Percentiles rank a stretch among this genome's conserved stretches.
Evolutionary conservation across 2,797 vertebrate species (phyloP).

Genomic region (Neostethus bicornis): DNA sequence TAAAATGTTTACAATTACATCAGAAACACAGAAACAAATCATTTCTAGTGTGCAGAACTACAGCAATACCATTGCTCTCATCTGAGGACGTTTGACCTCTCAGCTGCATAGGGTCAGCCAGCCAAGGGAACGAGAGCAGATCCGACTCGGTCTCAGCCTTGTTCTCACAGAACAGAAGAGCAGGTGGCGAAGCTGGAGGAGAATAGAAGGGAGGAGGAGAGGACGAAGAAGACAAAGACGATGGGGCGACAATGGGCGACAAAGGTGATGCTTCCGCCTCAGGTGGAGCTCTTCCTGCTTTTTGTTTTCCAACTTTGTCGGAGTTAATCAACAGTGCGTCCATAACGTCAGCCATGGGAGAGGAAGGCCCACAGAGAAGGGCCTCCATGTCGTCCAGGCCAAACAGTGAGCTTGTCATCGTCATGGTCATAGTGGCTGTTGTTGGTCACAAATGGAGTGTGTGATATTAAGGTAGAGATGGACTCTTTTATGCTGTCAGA

Average conservation of each 20-base stretch:
- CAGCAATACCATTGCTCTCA: constrained; percentile 76
- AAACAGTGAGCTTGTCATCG: constrained; percentile 91
- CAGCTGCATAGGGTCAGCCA: constrained; percentile 62
- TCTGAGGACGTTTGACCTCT: constrained; percentile 49
- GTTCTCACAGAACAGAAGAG: constrained; percentile 57
- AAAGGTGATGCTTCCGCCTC: constrained; percentile 54
- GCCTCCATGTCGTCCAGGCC: constrained; percentile 89
- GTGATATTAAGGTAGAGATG: constrained; percentile 42
- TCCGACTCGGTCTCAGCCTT: constrained; percentile 71
- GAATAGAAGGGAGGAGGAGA: constrained; percentile 72
- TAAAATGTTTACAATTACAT: not conserved
- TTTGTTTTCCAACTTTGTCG: constrained; percentile 60
- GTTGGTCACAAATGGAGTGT: constrained; percentile 70
- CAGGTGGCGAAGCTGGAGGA: constrained; percentile 69
- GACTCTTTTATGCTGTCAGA: constrained; percentile 79
- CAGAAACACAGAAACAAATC: not conserved
- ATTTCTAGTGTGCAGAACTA: not conserved
- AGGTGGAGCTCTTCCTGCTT: constrained; percentile 60
- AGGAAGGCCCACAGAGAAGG: constrained; percentile 90
- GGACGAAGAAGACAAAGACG: constrained; percentile 65
- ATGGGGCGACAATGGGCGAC: constrained; percentile 66
- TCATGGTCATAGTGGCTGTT: constrained; percentile 82
- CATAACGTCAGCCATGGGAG: constrained; percentile 90
- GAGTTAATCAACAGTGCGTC: constrained; percentile 41
- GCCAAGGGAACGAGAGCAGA: constrained; percentile 69